These are phyloP conservation scores for Chromis chromis DNA, from an alignment of 2,797 vertebrate genomes.

Conservation along the genomic window DNA sequence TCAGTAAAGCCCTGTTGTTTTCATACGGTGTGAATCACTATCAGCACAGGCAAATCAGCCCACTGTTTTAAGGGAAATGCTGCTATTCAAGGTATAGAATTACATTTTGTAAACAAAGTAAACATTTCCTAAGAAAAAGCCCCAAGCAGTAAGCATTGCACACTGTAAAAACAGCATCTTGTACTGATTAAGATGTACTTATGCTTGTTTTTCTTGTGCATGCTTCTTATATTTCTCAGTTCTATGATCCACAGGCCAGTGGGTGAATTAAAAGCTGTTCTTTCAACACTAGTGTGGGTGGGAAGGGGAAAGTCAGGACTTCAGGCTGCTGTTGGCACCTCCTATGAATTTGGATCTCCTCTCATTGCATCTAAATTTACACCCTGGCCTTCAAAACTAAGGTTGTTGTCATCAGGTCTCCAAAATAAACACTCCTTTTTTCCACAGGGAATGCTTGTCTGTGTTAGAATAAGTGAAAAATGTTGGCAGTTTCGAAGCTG, in stretches of 20 bases:
- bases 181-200: slow-evolving; percentile 57
- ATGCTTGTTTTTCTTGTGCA: slow-evolving; percentile 60
- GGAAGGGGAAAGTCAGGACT: slow-evolving; percentile 77
- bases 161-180: slow-evolving; percentile 31
- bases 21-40: background rate
- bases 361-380: slow-evolving; percentile 88
- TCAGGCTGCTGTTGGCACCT: slow-evolving; percentile 82
- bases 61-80: slow-evolving; percentile 28
- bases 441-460: slow-evolving; percentile 75
- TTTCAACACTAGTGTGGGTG: slow-evolving; percentile 77
- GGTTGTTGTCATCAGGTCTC: slow-evolving; percentile 87
- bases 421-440: slow-evolving; percentile 85
- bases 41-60: slow-evolving; percentile 39
- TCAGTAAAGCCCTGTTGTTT: slow-evolving; percentile 62
- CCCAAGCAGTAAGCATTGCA: background rate
- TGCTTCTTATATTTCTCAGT: slow-evolving; percentile 58
- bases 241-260: slow-evolving; percentile 57
- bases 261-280: slow-evolving; percentile 75
- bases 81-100: slow-evolving; percentile 4
- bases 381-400: slow-evolving; percentile 85
- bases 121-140: background rate
- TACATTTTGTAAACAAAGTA: slow-evolving; percentile 2
- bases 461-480: slow-evolving; percentile 81
- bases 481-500: slow-evolving; percentile 76
- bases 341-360: slow-evolving; percentile 86